Conservation (phyloP, 2,888 invertebrate species). For the Tolmerus cingulatus region DNA sequence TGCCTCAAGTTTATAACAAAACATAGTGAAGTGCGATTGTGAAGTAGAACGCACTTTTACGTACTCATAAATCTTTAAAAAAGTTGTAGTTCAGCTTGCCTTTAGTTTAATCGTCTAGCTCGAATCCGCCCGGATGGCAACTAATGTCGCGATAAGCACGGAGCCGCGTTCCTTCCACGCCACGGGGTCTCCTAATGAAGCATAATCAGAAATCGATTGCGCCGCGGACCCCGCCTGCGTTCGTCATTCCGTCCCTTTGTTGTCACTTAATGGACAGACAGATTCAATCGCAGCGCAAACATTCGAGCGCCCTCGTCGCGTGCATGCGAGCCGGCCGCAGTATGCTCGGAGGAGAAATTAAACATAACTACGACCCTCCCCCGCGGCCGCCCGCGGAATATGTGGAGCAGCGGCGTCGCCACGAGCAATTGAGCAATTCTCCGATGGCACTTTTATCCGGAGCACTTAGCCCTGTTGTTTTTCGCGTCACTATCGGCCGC, state of each 20-base stretch:
- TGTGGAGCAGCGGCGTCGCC: background rate
- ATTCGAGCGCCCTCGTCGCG: background rate
- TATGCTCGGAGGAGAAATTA: conserved; percentile 7
- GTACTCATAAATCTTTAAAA: background rate
- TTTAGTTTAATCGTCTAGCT: background rate
- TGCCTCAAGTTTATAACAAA: no score
- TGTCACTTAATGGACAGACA: conserved; percentile 43
- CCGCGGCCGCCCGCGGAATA: background rate
- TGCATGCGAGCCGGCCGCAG: background rate
- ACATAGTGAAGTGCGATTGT: no score
- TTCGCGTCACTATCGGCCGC: conserved; percentile 32
- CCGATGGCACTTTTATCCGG: conserved; percentile 42
- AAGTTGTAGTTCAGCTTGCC: background rate
- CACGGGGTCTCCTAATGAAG: background rate
- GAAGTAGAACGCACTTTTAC: no score
- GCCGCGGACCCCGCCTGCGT: background rate
- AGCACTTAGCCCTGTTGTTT: conserved; percentile 44
- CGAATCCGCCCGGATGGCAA: background rate
- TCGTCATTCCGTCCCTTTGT: conserved; percentile 35
- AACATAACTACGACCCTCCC: background rate
- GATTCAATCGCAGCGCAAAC: conserved; percentile 38
- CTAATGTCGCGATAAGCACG: background rate
- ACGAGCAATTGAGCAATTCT: conserved; percentile 48
- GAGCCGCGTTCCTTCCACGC: background rate
- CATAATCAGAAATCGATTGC: conserved; percentile 42